These are phyloP conservation scores for Dynastes grantii DNA, from an alignment of 2,888 invertebrate species.

Conservation along the genomic window DNA sequence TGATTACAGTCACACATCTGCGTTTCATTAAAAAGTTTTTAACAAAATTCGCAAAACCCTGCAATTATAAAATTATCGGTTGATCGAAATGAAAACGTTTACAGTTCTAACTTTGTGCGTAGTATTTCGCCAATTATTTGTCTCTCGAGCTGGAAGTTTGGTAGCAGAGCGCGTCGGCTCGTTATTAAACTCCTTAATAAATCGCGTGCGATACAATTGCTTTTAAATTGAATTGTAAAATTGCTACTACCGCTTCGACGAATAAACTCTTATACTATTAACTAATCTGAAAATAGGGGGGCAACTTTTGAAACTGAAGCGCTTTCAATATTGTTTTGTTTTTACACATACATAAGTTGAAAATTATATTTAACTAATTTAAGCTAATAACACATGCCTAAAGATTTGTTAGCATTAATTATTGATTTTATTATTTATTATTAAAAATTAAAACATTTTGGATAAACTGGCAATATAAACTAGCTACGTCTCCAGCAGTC, in stretches of 20 bases:
- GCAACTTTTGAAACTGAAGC: background rate
- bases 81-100: background rate
- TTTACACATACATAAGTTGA: background rate
- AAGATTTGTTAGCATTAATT: no score
- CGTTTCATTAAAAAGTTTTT: conserved; percentile 11
- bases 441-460: no score
- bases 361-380: background rate
- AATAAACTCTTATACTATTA: conserved; percentile 1
- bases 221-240: conserved; percentile 35
- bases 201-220: conserved; percentile 30
- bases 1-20: conserved; percentile 5
- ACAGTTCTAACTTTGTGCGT: background rate
- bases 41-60: background rate
- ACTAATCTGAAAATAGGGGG: conserved; percentile 13
- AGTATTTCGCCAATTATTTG: conserved; percentile 15
- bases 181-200: conserved; percentile 36
- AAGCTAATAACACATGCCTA: background rate
- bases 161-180: background rate
- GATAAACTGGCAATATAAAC: no score
- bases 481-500: no score
- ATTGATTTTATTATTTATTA: no score
- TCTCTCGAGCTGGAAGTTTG: background rate
- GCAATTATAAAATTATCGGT: conserved; percentile 22
- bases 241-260: conserved; percentile 6
- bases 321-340: background rate